Evolutionary conservation across 2,113 vertebrate species (phyloP).

Genomic region (Euleptes europaea): DNA sequence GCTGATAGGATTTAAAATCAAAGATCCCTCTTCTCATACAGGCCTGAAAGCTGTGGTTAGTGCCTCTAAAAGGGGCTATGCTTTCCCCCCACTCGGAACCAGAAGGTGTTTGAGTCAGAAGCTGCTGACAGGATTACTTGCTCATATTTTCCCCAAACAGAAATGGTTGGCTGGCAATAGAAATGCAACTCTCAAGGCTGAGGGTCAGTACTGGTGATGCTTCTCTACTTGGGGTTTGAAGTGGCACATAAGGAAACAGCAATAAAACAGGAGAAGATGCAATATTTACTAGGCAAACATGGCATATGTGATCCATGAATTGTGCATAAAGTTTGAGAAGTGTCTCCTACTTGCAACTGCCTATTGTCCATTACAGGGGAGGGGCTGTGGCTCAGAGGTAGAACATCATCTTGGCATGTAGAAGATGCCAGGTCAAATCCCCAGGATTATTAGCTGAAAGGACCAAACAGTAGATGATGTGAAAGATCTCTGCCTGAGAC

Average conservation of each 20-base stretch:
- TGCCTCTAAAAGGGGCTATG: neutral
- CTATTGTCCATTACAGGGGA: neutral
- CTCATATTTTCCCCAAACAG: neutral
- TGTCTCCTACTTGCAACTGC: neutral
- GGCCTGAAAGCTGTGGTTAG: conserved; percentile 1
- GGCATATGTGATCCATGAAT: neutral
- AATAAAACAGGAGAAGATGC: too few species aligned
- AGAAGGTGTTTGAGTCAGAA: neutral
- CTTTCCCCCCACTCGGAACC: neutral
- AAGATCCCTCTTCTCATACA: conserved; percentile 24
- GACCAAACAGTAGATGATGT: too few species aligned
- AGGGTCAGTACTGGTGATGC: neutral
- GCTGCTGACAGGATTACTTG: fast-evolving
- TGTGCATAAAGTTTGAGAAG: neutral
- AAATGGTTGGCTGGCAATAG: neutral
- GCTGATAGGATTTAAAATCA: conserved; percentile 52
- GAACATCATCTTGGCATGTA: too few species aligned
- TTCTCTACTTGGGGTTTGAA: neutral
- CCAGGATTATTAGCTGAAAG: too few species aligned
- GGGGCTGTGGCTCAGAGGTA: too few species aligned
- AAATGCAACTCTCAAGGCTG: neutral
- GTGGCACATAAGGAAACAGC: too few species aligned
- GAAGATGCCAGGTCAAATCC: too few species aligned
- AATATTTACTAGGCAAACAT: neutral
- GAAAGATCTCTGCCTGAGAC: too few species aligned